Percentiles rank a stretch among this genome's conserved stretches.
Evolutionary conservation across 2,113 vertebrate species (phyloP).

Genomic region (Pholis gunnellus): DNA sequence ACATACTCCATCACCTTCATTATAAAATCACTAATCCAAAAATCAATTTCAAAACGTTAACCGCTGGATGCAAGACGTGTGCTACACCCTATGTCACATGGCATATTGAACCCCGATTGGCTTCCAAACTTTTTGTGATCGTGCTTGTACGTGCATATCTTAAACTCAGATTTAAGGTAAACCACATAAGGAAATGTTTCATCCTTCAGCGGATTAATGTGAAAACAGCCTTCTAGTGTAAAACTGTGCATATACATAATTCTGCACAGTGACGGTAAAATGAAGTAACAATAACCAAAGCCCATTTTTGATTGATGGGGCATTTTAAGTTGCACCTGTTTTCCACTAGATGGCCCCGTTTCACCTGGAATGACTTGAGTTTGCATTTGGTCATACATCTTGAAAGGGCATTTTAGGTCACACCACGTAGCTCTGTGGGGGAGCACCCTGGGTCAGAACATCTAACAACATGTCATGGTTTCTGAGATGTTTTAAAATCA

Average conservation of each 20-base stretch:
- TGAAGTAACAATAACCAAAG: not conserved
- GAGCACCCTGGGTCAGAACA: not conserved
- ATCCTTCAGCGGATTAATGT: not conserved
- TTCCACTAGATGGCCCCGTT: conserved; percentile 71
- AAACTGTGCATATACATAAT: not conserved
- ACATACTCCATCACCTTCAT: not conserved
- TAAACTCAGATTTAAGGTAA: not conserved
- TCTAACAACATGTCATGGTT: not conserved
- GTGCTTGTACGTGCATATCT: not conserved
- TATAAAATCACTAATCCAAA: not conserved
- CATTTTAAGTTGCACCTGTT: conserved; percentile 5
- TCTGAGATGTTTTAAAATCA: not conserved
- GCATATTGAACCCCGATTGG: not conserved
- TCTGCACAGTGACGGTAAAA: not conserved
- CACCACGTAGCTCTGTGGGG: not conserved
- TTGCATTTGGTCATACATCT: conserved; percentile 8
- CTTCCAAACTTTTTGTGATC: not conserved
- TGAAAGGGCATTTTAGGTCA: conserved; percentile 61
- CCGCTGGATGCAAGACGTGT: not conserved
- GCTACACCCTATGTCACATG: not conserved
- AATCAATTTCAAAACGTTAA: not conserved
- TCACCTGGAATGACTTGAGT: not conserved
- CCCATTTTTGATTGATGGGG: not conserved
- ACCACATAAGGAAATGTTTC: not conserved
- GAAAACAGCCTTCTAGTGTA: not conserved